phyloP scores from a whole-genome alignment of 2,888 invertebrate species.

The Argyra leucocephala region DNA sequence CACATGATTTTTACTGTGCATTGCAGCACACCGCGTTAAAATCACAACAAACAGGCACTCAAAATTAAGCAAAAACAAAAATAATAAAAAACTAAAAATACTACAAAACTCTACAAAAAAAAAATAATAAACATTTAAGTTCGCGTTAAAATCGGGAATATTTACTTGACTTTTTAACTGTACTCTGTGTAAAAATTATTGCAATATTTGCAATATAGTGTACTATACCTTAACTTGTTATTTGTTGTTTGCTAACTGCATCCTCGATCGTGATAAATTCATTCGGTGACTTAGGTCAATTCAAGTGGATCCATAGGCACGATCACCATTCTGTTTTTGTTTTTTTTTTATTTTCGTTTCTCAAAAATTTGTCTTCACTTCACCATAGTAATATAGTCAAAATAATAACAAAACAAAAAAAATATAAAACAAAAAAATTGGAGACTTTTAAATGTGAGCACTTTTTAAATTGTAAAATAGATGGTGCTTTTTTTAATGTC shows the following conservation, averaged over 20 bases:
- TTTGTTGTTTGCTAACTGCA: not conserved
- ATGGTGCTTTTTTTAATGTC: not conserved
- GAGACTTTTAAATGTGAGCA: too few relatives aligned
- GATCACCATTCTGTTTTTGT: not conserved
- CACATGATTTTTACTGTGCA: slow-evolving; percentile 1
- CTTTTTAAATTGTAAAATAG: not conserved
- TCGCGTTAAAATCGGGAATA: not conserved
- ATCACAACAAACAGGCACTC: not conserved
- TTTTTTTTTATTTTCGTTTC: not conserved
- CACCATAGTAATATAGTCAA: too few relatives aligned
- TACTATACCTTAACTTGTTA: not conserved
- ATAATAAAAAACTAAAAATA: too few relatives aligned
- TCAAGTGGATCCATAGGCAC: slow-evolving; percentile 6
- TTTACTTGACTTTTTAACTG: slow-evolving; percentile 3
- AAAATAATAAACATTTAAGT: not conserved
- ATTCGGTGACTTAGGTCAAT: slow-evolving; percentile 6
- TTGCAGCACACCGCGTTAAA: not conserved
- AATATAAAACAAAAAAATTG: too few relatives aligned
- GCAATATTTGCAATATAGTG: not conserved
- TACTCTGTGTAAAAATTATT: not conserved
- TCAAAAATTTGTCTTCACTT: too few relatives aligned
- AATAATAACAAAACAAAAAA: too few relatives aligned
- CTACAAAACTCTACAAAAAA: too few relatives aligned
- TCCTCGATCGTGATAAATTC: slow-evolving; percentile 6
- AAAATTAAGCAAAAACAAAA: not conserved